Conservation (phyloP, 1,140 invertebrate species). For the Drosophila teissieri region DNA sequence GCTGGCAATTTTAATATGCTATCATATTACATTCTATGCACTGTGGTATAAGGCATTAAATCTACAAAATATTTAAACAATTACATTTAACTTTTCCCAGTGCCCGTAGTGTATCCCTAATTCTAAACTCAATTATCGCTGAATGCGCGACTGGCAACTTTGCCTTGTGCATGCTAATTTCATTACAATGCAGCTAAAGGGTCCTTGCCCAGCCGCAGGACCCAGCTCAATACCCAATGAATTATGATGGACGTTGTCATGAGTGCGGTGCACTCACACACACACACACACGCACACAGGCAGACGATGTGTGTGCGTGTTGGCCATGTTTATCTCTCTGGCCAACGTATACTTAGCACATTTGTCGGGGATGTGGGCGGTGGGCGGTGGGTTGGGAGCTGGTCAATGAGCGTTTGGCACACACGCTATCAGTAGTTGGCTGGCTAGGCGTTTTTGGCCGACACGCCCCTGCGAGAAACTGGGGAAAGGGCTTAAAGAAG, state of each 20-base stretch:
- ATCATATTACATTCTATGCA: too few relatives aligned
- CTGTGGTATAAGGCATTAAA: too few relatives aligned
- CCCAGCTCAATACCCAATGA: constrained; percentile 55
- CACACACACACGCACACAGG: background rate
- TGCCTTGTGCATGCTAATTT: constrained; percentile 74
- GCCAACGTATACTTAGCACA: constrained; percentile 69
- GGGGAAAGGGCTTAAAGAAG: constrained; percentile 11
- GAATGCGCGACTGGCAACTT: constrained; percentile 58
- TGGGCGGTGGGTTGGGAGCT: constrained; percentile 10
- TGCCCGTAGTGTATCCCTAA: constrained; percentile 4
- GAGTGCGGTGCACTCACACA: constrained; percentile 48
- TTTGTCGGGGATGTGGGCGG: constrained; percentile 10
- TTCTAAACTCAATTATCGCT: constrained; percentile 69
- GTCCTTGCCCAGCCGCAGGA: constrained; percentile 1
- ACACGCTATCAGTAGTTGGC: constrained; percentile 63
- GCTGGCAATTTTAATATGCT: too few relatives aligned
- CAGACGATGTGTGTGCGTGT: constrained; percentile 17
- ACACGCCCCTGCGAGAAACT: constrained; percentile 45
- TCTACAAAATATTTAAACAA: too few relatives aligned
- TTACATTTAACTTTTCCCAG: background rate
- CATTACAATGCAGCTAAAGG: constrained; percentile 59
- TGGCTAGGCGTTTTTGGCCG: constrained; percentile 71
- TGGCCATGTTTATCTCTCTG: constrained; percentile 73
- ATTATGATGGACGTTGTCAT: constrained; percentile 79
- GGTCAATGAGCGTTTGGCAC: constrained; percentile 49